These are phyloP conservation scores for Macrostomum lignano DNA, from an alignment of 1,140 invertebrate species.

Conservation along the genomic window DNA sequence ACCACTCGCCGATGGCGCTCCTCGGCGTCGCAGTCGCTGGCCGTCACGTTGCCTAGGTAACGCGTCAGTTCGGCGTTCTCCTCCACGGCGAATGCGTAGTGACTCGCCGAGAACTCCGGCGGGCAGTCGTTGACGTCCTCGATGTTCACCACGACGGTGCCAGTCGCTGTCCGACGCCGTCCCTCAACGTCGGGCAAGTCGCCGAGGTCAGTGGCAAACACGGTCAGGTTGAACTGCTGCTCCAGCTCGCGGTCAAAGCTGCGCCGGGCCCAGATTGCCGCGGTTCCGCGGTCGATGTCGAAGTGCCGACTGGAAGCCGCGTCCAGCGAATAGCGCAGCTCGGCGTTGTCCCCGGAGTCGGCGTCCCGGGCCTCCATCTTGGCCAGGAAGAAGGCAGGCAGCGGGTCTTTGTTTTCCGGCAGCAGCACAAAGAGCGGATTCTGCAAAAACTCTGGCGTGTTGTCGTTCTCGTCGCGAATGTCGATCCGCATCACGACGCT, in stretches of 20 bases:
- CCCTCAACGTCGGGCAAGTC: not conserved
- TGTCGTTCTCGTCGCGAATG: not conserved
- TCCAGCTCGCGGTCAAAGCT: not conserved
- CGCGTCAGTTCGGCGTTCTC: not conserved
- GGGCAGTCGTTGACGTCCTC: slow-evolving; percentile 2
- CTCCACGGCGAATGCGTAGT: not conserved
- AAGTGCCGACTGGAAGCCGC: not conserved
- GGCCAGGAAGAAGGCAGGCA: too few relatives aligned
- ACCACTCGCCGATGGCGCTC: too few relatives aligned
- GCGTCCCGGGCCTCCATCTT: not conserved
- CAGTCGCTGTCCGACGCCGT: not conserved
- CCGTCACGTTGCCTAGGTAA: not conserved
- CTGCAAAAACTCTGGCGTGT: not conserved
- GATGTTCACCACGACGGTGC: not conserved
- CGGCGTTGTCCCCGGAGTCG: not conserved
- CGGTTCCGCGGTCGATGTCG: not conserved
- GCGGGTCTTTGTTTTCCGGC: too few relatives aligned
- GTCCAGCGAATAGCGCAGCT: not conserved
- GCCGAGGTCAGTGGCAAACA: not conserved
- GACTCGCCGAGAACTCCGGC: not conserved
- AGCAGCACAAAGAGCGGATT: too few relatives aligned
- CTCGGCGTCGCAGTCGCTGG: too few relatives aligned
- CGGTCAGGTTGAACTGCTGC: not conserved
- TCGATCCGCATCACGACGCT: not conserved
- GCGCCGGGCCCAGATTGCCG: not conserved